Conservation (phyloP, 53 echinoderm and acorn worm genomes). For the Paelopatides confundens region DNA sequence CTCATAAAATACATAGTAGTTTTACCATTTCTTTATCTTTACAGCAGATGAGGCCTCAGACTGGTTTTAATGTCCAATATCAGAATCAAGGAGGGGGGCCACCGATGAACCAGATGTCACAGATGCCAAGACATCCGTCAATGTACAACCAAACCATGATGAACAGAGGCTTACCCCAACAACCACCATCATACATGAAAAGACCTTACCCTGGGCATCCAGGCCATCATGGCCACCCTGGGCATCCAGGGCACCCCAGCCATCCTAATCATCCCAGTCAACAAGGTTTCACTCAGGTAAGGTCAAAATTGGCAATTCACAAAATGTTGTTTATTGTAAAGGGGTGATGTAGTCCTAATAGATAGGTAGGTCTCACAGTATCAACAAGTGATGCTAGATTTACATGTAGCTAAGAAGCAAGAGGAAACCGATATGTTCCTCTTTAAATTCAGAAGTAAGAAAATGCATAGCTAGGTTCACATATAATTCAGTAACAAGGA, state of each 20-base stretch:
- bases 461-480: too few relatives aligned
- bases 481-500: too few relatives aligned
- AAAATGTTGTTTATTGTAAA: neutral
- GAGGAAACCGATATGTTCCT: too few relatives aligned
- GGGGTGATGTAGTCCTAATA: neutral
- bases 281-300: conserved; percentile 57
- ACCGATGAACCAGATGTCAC: conserved; percentile 83
- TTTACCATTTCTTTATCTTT: neutral
- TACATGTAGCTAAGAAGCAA: too few relatives aligned
- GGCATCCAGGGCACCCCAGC: conserved; percentile 14
- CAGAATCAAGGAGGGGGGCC: conserved; percentile 68
- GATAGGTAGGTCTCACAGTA: too few relatives aligned
- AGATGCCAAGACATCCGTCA: conserved; percentile 72
- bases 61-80: conserved; percentile 82
- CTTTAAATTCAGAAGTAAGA: too few relatives aligned
- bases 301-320: too few relatives aligned
- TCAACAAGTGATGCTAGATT: too few relatives aligned
- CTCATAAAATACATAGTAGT: too few relatives aligned
- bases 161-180: conserved; percentile 69
- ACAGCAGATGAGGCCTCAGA: conserved; percentile 88
- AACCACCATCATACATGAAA: conserved; percentile 74
- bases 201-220: conserved; percentile 93
- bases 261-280: conserved; percentile 71
- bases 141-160: conserved; percentile 81
- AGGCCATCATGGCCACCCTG: conserved; percentile 47